phyloP scores from a whole-genome alignment of 2,797 vertebrate genomes.

The Trematomus bernacchii region DNA sequence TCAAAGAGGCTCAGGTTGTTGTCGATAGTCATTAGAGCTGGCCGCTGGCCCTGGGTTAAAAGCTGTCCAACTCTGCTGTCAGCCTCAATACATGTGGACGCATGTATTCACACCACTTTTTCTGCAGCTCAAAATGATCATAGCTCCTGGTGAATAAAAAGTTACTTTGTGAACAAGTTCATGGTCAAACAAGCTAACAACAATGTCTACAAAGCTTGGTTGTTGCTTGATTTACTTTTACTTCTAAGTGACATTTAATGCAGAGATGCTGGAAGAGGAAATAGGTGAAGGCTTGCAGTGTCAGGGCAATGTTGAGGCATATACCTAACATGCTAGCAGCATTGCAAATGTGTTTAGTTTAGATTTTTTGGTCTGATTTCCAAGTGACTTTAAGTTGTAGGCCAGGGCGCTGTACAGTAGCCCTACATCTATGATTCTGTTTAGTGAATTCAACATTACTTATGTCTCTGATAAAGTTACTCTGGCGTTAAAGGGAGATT shows the following conservation, averaged over 20 bases:
- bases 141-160: conserved; percentile 18
- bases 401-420: not conserved
- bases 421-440: conserved; percentile 5
- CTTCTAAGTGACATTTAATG: conserved; percentile 27
- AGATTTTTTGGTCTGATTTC: conserved; percentile 13
- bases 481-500: conserved; percentile 44
- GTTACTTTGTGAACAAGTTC: conserved; percentile 8
- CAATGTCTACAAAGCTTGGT: not conserved
- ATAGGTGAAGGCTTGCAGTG: not conserved
- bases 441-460: conserved; percentile 9
- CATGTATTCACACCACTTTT: conserved; percentile 62
- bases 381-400: conserved; percentile 8
- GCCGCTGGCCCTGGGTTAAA: conserved; percentile 71
- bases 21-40: conserved; percentile 83
- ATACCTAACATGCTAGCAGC: no score
- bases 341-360: conserved; percentile 5
- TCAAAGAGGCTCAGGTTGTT: conserved; percentile 82
- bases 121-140: conserved; percentile 43
- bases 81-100: conserved; percentile 60
- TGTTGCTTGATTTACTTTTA: conserved; percentile 22
- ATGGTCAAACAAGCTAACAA: conserved; percentile 18
- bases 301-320: not conserved
- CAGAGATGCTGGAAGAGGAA: conserved; percentile 14
- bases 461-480: conserved; percentile 30
- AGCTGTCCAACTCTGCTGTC: conserved; percentile 67